Evolutionary conservation across 2,113 vertebrate species (phyloP).

Genomic region (Smithornis capensis): DNA sequence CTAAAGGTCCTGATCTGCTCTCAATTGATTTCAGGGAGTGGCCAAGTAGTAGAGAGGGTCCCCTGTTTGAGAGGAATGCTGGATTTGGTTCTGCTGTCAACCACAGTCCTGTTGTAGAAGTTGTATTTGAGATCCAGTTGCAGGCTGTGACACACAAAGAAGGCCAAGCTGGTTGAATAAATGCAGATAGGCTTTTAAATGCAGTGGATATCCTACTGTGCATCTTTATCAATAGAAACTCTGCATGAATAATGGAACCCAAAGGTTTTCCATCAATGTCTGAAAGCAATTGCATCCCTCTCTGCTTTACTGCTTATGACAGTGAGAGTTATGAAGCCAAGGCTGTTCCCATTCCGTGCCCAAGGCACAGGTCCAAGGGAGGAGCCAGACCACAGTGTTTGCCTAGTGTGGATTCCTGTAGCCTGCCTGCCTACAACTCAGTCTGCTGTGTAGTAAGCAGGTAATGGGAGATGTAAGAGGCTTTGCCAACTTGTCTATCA

Average conservation of each 20-base stretch:
- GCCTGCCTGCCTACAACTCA: not conserved
- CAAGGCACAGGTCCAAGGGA: not conserved
- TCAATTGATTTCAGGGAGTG: not conserved
- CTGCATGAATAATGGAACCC: not conserved
- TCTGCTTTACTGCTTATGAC: not conserved
- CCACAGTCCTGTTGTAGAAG: not conserved
- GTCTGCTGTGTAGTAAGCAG: not conserved
- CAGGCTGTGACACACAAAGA: not conserved
- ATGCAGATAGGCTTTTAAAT: not conserved
- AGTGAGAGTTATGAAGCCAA: not conserved
- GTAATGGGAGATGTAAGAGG: not conserved
- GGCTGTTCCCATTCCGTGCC: not conserved
- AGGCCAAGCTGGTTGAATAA: not conserved
- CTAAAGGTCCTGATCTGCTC: not conserved
- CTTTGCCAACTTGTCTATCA: conserved; percentile 17
- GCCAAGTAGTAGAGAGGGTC: not conserved
- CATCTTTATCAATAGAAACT: not conserved
- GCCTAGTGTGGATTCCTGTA: not conserved
- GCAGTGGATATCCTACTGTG: not conserved
- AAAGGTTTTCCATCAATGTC: not conserved
- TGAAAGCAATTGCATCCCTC: not conserved
- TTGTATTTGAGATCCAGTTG: not conserved
- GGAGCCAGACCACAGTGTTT: not conserved
- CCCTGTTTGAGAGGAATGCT: not conserved
- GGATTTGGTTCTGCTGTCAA: not conserved